Base-by-base conservation (phyloP, 2,797 vertebrate genomes). In the Anas capensis region DNA sequence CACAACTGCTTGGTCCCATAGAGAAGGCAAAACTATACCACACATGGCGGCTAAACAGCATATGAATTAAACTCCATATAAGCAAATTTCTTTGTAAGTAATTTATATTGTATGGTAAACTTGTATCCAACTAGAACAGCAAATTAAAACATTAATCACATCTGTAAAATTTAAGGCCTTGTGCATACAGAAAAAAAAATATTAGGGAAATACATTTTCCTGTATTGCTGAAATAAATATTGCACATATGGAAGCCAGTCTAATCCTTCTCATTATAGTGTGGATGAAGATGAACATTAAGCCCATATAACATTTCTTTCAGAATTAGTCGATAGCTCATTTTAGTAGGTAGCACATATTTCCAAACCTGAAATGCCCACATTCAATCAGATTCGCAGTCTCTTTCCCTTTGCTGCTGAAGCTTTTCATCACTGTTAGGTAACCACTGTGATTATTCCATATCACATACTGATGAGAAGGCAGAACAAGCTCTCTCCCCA, bases 91-190 rank as follows among this genome's bases (percentile, higher is more conserved):
- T 98, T 98, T 97, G 97, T 98, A 98, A 98, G 98, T 98, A 98
- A 98, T 98, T 98, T 98, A 98, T 98, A 98, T 97, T 97, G 97
- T 97, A 96, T 97, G 96, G 98, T 98, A 98, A 98, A 98, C 97
- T 98, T 98, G 98, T 98, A 98, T 97, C 98, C 98, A 98, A 98
- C 96, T 96, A 98, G 98, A 98, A 98, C 95, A 97, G 98, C 98
- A 98, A 98, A 98, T 98, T 98, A 98, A 98, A 98, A 97, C 98
- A 98, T 98, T 98, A 98, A 98, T 98, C 98, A 98, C 97, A 97
- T 98, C 97, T 98, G 96, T 97, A 97, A 98, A 98, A 98, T 98
- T 98, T 98, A 98, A 97, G 95, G 82, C 93, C 92, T 95, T 95
- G 95, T 97, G 97, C 97, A 98, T 98, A 97, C 97, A 97, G 98